Evolutionary conservation across 2,888 invertebrate genomes (phyloP).

Genomic region (Drosophila nigricruria): DNA sequence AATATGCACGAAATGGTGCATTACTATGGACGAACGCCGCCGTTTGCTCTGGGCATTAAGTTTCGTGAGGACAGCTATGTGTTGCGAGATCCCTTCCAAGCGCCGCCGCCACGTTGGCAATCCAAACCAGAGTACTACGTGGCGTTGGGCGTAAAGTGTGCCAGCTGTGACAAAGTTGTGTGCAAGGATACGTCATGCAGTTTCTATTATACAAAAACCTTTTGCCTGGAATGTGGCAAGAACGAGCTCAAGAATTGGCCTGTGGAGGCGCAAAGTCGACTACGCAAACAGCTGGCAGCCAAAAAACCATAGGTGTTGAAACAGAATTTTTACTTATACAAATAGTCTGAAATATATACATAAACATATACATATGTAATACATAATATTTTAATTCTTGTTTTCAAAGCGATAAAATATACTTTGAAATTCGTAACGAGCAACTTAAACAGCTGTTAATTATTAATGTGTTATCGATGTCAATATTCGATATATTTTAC

Average conservation of each 20-base stretch:
- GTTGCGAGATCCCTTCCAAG: slow-evolving; percentile 94
- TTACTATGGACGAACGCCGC: slow-evolving; percentile 91
- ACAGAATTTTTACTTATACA: not conserved
- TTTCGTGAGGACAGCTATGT: slow-evolving; percentile 91
- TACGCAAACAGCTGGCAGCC: slow-evolving; percentile 84
- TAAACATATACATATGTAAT: not conserved
- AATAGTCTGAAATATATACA: not conserved
- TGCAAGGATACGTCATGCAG: slow-evolving; percentile 92
- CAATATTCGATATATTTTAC: not conserved
- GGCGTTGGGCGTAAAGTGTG: slow-evolving; percentile 90
- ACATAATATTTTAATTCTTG: not conserved
- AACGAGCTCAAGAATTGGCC: slow-evolving; percentile 88
- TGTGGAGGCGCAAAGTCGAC: slow-evolving; percentile 88
- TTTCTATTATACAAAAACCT: slow-evolving; percentile 91
- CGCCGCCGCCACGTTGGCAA: slow-evolving; percentile 85
- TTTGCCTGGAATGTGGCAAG: slow-evolving; percentile 90
- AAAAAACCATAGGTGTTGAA: slow-evolving; percentile 1
- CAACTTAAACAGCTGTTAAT: not conserved
- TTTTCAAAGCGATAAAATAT: not conserved
- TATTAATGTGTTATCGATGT: not conserved
- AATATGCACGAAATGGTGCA: slow-evolving; percentile 89
- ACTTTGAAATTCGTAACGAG: not conserved
- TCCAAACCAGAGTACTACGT: slow-evolving; percentile 91
- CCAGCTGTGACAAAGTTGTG: slow-evolving; percentile 88
- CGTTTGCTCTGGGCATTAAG: slow-evolving; percentile 88